These are phyloP conservation scores for Xestia xanthographa DNA, from an alignment of 2,888 invertebrate species.

Conservation along the genomic window DNA sequence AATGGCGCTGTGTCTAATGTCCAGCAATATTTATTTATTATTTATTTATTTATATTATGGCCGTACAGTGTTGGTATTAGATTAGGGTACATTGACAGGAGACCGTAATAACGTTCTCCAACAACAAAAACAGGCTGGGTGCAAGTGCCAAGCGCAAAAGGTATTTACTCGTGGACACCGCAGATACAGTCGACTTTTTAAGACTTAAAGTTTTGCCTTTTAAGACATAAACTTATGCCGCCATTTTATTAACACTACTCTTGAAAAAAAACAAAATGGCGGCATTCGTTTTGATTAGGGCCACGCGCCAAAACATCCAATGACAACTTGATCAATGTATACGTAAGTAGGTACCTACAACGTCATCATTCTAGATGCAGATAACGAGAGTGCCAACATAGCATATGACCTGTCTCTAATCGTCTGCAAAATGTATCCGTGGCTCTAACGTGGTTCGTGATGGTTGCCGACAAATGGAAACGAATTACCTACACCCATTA, in stretches of 20 bases:
- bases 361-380: not conserved
- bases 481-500: conserved; percentile 30
- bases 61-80: not conserved
- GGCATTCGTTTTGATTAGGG: not conserved
- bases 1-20: too few relatives aligned
- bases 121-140: not conserved
- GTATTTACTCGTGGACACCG: not conserved
- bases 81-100: not conserved
- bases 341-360: not conserved
- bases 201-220: too few relatives aligned
- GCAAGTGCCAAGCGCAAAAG: too few relatives aligned
- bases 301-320: not conserved
- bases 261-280: not conserved
- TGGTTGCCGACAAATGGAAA: conserved; percentile 28
- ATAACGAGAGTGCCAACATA: conserved; percentile 7
- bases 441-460: conserved; percentile 6
- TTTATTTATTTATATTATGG: too few relatives aligned
- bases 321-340: not conserved
- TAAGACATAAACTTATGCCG: too few relatives aligned
- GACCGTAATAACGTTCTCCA: not conserved
- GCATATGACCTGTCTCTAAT: not conserved
- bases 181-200: too few relatives aligned
- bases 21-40: too few relatives aligned
- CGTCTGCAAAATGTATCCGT: conserved; percentile 11
- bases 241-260: too few relatives aligned